Conservation (phyloP, 2,113 vertebrate species). For the Chaetodon trifascialis region DNA sequence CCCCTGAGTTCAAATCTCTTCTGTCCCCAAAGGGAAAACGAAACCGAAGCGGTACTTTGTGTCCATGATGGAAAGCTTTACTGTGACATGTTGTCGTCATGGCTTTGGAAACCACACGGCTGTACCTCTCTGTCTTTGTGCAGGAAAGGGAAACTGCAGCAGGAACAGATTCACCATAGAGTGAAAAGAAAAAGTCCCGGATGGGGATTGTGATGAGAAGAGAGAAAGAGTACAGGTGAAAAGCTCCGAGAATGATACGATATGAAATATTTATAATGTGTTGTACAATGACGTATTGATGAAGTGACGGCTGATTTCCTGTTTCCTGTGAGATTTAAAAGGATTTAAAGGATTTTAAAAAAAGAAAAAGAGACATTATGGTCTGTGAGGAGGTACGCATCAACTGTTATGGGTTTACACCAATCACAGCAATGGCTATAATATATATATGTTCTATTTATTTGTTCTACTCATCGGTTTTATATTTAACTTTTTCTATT, state of each 20-base stretch:
- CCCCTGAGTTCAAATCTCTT: constrained; percentile 42
- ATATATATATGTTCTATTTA: constrained; percentile 80
- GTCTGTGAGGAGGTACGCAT: constrained; percentile 60
- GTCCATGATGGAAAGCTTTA: constrained; percentile 81
- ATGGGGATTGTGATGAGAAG: constrained; percentile 66
- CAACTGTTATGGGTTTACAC: constrained; percentile 70
- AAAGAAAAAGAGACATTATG: constrained; percentile 21
- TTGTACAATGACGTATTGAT: constrained; percentile 40
- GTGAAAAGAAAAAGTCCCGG: constrained; percentile 61
- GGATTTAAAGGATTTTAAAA: constrained; percentile 26
- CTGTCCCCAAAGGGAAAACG: constrained; percentile 54
- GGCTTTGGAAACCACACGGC: constrained; percentile 64
- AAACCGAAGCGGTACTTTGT: constrained; percentile 76
- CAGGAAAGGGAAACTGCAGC: constrained; percentile 54
- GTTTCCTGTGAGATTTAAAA: constrained; percentile 52
- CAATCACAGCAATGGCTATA: constrained; percentile 69
- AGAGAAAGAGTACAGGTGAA: constrained; percentile 30
- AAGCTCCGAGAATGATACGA: constrained; percentile 49
- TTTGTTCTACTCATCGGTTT: constrained; percentile 78
- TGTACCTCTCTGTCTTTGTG: constrained; percentile 65
- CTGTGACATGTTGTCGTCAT: constrained; percentile 81
- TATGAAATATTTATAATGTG: constrained; percentile 65
- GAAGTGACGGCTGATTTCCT: constrained; percentile 43
- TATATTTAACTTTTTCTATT: constrained; percentile 84
- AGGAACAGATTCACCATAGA: constrained; percentile 61